Base-by-base conservation (phyloP, 2,888 invertebrate species). In the Euzophera pinguis region DNA sequence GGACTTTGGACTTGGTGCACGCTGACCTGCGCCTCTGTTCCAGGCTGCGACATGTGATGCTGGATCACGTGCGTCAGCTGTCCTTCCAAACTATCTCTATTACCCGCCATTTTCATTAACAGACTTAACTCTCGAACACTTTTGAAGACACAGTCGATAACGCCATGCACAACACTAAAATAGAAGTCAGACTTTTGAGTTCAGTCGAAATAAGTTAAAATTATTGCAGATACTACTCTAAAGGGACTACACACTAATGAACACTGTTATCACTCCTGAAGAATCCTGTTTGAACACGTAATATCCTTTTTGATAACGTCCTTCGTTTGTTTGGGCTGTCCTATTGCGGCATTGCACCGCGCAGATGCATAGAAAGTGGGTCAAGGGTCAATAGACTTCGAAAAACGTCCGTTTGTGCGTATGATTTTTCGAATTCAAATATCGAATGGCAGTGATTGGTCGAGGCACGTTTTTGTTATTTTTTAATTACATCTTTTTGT, bases 11-110 rank as follows among this genome's bases (percentile, higher is more conserved):
- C 82, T 53, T 90, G 89, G 52, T 90, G 90, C 0, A 91, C 89
- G 73, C 89, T 87, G 22, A 90, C 89, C 56, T 88, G 87, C 0
- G 90, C 87, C 37, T 90, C 89, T 0, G 83, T 71, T 1, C 79
- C 81, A 0, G 74, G 74, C 57, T 84, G 83, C 1, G 84, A 77
- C 71, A 87, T 84, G 53, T 88, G 84, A 6, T 88, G 89, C 53
- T 86, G 90, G 4, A 87, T 88, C 1, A 87, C 86, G 42, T 90
- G 85, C 9, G 87, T 84, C 71, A 89, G 55, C 56, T 88, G 86
- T 5, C 83, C 81, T 52, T 90, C 89, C 54, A 85, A 56, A 1
- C 64, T 69, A 1, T 84, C 85, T 34, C 84, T 64, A 49, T 79
- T 80, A 53, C 81, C 82, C 71, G 88, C 87, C 89, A 89, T 89